Conservation (phyloP, 2,888 invertebrate genomes). For the Hypomecis atomaria region DNA sequence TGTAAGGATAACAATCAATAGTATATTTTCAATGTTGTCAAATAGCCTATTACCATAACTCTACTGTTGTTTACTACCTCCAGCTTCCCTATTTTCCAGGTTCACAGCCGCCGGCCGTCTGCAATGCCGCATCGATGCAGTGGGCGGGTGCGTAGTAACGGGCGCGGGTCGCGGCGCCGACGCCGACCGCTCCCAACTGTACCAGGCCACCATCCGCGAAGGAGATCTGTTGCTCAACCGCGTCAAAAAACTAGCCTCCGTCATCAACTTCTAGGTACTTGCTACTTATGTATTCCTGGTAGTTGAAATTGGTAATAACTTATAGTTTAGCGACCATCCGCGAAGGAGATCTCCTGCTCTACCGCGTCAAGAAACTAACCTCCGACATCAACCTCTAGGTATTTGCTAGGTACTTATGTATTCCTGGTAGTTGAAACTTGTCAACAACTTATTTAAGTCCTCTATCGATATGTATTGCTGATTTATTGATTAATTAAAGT, state of each 20-base stretch:
- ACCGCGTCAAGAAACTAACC: constrained; percentile 98
- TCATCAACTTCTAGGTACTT: constrained; percentile 95
- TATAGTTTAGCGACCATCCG: constrained; percentile 91
- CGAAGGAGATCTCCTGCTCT: constrained; percentile 98
- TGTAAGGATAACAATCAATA: too few species aligned
- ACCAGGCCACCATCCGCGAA: constrained; percentile 99
- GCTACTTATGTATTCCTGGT: constrained; percentile 21
- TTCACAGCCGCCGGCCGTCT: constrained; percentile 99
- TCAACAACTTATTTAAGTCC: constrained; percentile 91
- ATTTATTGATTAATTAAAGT: constrained; percentile 35
- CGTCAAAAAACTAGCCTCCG: constrained; percentile 98
- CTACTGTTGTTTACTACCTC: too few species aligned
- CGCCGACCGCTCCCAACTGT: constrained; percentile 87
- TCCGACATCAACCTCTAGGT: constrained; percentile 98
- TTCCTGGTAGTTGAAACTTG: constrained; percentile 61
- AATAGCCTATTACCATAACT: too few species aligned
- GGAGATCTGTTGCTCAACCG: constrained; percentile 98
- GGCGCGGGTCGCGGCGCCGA: constrained; percentile 81
- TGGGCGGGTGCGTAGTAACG: constrained; percentile 98
- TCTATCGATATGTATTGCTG: constrained; percentile 19
- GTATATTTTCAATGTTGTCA: too few species aligned
- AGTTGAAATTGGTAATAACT: background rate
- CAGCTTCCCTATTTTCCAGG: constrained; percentile 66
- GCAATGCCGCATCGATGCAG: constrained; percentile 99
- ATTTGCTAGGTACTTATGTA: constrained; percentile 10